Conservation (phyloP, 2,797 vertebrate genomes). For the Anguilla megastoma region DNA sequence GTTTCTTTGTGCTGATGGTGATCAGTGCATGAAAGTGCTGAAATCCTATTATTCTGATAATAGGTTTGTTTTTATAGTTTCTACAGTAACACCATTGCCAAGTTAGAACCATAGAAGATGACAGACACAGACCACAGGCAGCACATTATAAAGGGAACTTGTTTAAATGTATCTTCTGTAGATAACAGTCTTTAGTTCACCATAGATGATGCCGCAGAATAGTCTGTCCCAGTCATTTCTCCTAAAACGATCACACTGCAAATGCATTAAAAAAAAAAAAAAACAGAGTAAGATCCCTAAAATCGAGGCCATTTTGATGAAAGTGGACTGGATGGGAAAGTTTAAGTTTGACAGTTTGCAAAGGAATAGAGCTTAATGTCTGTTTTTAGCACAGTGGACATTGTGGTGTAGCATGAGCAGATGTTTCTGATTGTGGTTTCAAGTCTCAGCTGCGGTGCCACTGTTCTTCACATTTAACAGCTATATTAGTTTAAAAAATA, state of each 20-base stretch:
- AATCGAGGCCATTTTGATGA: neutral
- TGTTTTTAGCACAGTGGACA: neutral
- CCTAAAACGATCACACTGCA: neutral
- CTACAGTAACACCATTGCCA: neutral
- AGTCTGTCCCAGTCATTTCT: neutral
- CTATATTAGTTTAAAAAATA: neutral
- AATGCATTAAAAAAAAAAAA: neutral
- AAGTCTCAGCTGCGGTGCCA: neutral
- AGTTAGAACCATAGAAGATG: neutral
- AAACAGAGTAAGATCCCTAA: neutral
- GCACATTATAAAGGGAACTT: neutral
- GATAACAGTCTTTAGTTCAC: neutral
- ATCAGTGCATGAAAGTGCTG: neutral
- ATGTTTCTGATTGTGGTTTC: neutral
- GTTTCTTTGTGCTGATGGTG: neutral
- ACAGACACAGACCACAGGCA: neutral
- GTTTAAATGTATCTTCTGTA: neutral
- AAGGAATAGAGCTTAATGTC: neutral
- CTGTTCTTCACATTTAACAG: neutral
- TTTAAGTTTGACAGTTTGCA: neutral
- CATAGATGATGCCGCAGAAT: neutral
- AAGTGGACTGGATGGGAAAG: neutral
- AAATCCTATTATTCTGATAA: neutral
- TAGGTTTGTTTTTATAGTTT: neutral
- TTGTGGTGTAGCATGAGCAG: neutral